phyloP scores from a whole-genome alignment of 2,113 vertebrate genomes.

The Vanacampus margaritifer region DNA sequence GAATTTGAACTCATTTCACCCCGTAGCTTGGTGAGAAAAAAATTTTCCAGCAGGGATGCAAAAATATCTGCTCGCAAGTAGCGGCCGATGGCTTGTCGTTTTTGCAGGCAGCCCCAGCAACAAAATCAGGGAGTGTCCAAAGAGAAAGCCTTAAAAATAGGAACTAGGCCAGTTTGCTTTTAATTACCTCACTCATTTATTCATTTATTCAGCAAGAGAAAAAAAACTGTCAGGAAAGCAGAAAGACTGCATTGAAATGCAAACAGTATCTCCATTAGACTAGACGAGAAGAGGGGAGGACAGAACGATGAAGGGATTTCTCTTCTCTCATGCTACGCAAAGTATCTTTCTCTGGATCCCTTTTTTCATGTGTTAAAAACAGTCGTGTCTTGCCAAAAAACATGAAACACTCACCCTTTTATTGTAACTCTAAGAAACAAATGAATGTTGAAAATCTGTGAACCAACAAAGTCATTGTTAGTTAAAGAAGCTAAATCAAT shows the following conservation, averaged over 20 bases:
- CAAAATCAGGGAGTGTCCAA: constrained; percentile 42
- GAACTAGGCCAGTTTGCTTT: constrained; percentile 71
- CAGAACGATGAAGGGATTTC: constrained; percentile 37
- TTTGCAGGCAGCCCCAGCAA: constrained; percentile 6
- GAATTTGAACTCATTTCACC: constrained; percentile 34
- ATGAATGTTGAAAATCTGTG: not conserved
- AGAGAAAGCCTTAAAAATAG: constrained; percentile 31
- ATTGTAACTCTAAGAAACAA: not conserved
- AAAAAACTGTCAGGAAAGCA: constrained; percentile 55
- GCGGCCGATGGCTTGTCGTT: constrained; percentile 16
- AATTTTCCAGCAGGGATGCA: constrained; percentile 29
- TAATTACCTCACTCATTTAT: constrained; percentile 75
- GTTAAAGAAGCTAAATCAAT: not conserved
- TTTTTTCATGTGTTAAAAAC: not conserved
- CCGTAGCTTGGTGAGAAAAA: constrained; percentile 14
- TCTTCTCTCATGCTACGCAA: constrained; percentile 29
- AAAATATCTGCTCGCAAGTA: constrained; percentile 31
- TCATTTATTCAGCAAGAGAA: constrained; percentile 71
- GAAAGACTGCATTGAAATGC: constrained; percentile 63
- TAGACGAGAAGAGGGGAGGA: constrained; percentile 40
- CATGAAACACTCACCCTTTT: not conserved
- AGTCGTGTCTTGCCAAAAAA: not conserved
- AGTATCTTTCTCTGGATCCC: constrained; percentile 33
- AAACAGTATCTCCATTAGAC: constrained; percentile 64
- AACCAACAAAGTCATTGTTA: not conserved